A percentile compares a stretch with the other conserved stretches of the same genome.
These are phyloP conservation scores for Salarias fasciatus DNA, from an alignment of 2,797 vertebrate genomes.

Conservation along the genomic window DNA sequence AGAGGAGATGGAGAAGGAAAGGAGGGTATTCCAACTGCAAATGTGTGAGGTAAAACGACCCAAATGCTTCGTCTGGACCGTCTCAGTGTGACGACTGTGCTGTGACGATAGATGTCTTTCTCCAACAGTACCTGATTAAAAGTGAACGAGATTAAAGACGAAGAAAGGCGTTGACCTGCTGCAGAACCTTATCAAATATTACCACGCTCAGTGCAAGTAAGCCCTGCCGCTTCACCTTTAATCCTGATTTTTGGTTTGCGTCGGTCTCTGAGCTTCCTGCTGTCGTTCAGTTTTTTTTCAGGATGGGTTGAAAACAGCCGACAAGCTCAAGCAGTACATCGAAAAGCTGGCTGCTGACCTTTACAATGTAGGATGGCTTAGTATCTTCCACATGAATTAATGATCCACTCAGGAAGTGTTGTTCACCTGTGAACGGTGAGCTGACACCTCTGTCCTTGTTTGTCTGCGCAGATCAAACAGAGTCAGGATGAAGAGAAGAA, in stretches of 20 bases:
- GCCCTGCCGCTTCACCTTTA: constrained; percentile 16
- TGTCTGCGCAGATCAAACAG: constrained; percentile 91
- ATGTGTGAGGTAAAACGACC: constrained; percentile 91
- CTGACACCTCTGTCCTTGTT: not conserved
- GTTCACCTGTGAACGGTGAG: constrained; percentile 1
- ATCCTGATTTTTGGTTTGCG: not conserved
- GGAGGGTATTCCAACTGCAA: constrained; percentile 95
- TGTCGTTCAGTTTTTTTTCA: constrained; percentile 85
- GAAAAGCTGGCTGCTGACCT: constrained; percentile 69
- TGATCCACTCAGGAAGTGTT: not conserved
- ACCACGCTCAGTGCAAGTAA: constrained; percentile 89
- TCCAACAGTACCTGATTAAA: constrained; percentile 96
- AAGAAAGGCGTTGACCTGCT: constrained; percentile 93
- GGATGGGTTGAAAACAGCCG: constrained; percentile 85
- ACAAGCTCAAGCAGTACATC: constrained; percentile 85
- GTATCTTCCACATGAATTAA: not conserved
- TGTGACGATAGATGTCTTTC: not conserved
- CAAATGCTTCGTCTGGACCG: too few species aligned
- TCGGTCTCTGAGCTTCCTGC: not conserved
- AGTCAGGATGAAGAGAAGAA: constrained; percentile 99
- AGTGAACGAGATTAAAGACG: constrained; percentile 98
- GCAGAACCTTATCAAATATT: constrained; percentile 90
- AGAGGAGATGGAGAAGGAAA: constrained; percentile 98
- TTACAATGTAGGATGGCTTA: not conserved
- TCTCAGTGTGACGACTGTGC: too few species aligned